These are phyloP conservation scores for Papilio elwesi DNA, from an alignment of 2,888 invertebrate genomes.

Conservation along the genomic window DNA sequence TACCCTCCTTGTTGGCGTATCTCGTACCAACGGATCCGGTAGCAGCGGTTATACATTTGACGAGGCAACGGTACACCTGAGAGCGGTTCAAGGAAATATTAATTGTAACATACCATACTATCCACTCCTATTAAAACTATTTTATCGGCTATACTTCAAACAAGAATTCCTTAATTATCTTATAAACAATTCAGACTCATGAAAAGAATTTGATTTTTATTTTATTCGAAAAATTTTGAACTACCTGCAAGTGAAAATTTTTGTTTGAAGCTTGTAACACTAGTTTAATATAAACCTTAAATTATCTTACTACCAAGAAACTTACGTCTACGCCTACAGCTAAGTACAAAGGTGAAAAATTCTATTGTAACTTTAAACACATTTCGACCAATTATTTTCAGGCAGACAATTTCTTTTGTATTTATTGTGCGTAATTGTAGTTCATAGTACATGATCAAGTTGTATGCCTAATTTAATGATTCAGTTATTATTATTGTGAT, in stretches of 20 bases:
- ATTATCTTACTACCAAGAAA: constrained; percentile 51
- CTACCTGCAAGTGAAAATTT: constrained; percentile 58
- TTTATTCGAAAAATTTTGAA: constrained; percentile 42
- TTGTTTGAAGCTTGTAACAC: constrained; percentile 67
- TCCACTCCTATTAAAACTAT: constrained; percentile 37
- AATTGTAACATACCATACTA: neutral
- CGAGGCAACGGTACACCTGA: constrained; percentile 6
- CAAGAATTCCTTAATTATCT: constrained; percentile 63
- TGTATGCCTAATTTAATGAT: constrained; percentile 22
- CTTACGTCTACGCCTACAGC: constrained; percentile 61
- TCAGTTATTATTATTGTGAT: constrained; percentile 4
- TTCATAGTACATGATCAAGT: constrained; percentile 8
- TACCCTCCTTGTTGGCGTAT: constrained; percentile 7
- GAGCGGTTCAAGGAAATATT: neutral
- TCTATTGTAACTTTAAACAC: constrained; percentile 54
- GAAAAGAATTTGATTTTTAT: constrained; percentile 69
- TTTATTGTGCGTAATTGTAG: constrained; percentile 33
- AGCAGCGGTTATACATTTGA: constrained; percentile 16
- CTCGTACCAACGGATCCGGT: constrained; percentile 7
- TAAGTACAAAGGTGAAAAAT: constrained; percentile 73
- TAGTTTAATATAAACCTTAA: constrained; percentile 49
- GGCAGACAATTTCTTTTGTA: constrained; percentile 11
- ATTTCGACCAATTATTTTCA: constrained; percentile 14
- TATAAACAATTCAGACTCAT: constrained; percentile 67
- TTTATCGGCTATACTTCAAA: constrained; percentile 61